Conservation (phyloP, 1,140 invertebrate genomes). For the Aphelinus atriplicis region DNA sequence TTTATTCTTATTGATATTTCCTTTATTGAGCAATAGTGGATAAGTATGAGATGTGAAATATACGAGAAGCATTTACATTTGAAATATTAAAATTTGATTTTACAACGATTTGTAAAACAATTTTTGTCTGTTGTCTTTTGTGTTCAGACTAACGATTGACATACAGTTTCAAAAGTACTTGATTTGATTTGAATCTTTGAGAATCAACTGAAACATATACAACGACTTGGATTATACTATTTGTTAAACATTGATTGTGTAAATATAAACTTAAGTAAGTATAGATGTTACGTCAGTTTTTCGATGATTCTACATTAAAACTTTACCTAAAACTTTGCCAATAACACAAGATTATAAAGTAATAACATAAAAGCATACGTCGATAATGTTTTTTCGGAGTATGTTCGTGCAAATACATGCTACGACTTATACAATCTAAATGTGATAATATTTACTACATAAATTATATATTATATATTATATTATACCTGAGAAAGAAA, state of each 20-base stretch:
- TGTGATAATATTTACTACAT: slow-evolving; percentile 67
- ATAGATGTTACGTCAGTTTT: too few species aligned
- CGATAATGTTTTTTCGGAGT: slow-evolving; percentile 51
- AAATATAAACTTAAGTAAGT: too few species aligned
- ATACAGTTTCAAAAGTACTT: too few species aligned
- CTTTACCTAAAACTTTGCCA: slow-evolving; percentile 5
- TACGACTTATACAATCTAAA: slow-evolving; percentile 68
- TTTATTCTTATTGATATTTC: slow-evolving; percentile 46
- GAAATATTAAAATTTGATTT: neutral
- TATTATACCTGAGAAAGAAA: slow-evolving; percentile 4
- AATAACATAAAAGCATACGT: slow-evolving; percentile 46
- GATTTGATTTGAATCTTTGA: too few species aligned
- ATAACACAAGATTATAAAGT: slow-evolving; percentile 46
- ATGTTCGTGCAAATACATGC: slow-evolving; percentile 45
- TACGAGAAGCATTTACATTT: slow-evolving; percentile 2
- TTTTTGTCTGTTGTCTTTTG: too few species aligned
- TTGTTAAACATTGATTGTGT: too few species aligned
- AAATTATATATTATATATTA: slow-evolving; percentile 47
- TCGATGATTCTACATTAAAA: too few species aligned
- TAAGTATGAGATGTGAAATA: slow-evolving; percentile 42
- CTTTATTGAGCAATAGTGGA: slow-evolving; percentile 43
- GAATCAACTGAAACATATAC: too few species aligned
- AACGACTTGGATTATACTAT: too few species aligned
- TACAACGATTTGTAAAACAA: slow-evolving; percentile 29
- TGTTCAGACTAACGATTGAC: too few species aligned